Evolutionary conservation across 2,888 invertebrate genomes (phyloP), one percentile per base, ranked within the genome.

Genomic region (Drosophila borealis): DNA sequence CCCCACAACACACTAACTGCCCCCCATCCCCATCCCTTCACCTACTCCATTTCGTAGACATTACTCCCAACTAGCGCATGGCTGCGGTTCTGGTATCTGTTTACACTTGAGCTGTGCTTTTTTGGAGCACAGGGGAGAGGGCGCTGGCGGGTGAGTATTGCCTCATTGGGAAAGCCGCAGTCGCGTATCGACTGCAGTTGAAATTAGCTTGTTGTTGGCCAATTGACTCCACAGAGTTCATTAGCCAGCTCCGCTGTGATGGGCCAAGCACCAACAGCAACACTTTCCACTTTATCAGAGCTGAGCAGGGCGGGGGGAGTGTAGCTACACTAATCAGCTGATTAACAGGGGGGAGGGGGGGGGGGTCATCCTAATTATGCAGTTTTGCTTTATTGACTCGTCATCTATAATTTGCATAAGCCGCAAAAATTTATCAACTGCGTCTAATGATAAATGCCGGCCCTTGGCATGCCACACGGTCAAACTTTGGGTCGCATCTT

Each of bases 241-340:
- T 77, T 65, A 56, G 55, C 70, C 69, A 57, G 13, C 39, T 36
- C 6, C 11, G 10, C 48, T 33, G 39, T 29, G 46, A 74, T 46
- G 64, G 54, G 46, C 19, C n/a, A 8, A 46, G 44, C 5, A 36
- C 29, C 0, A 8, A 8, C 33, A 19, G 34, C 51, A n/a, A 33
- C 57, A 77, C 75, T 75, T 77, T 75, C 77, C 69, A 78, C 77
- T 75, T 78, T 50, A 48, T 46, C 37, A 21, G 17, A 19, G 36
- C 25, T 8, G 42, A 17, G 19, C 8, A 8, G 29, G 29, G 29
- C 1, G 8, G 25, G 4, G n/a, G 29, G 14, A 29, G 8, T 29
- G 2, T 29, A 8, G 29, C n/a, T n/a, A n/a, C n/a, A n/a, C n/a
- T n/a, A n/a, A n/a, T n/a, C n/a, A n/a, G n/a, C 29, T 29, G n/a